A percentile compares a stretch with the other conserved stretches of the same genome.
phyloP scores from a whole-genome alignment of 2,888 invertebrate species.

The Pseudococcus longispinus region DNA sequence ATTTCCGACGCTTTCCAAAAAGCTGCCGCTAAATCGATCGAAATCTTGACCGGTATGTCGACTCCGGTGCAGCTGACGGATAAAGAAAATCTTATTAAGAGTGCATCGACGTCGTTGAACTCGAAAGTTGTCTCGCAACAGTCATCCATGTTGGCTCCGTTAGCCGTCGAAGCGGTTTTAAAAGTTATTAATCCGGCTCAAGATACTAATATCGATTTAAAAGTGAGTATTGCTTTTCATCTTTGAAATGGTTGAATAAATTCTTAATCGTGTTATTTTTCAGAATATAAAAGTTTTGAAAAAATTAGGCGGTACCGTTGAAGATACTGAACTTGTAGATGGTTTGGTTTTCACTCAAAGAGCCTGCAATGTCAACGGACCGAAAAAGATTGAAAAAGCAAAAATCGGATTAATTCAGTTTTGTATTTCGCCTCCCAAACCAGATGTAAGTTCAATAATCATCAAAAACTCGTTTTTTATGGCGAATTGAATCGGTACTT shows the following conservation, averaged over 20 bases:
- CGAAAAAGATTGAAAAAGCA: slow-evolving; percentile 93
- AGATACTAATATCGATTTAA: slow-evolving; percentile 84
- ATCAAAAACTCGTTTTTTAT: neutral
- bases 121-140: slow-evolving; percentile 99
- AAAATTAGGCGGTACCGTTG: slow-evolving; percentile 95
- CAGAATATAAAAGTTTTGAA: slow-evolving; percentile 94
- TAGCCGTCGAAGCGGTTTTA: slow-evolving; percentile 96
- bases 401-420: slow-evolving; percentile 99
- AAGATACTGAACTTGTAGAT: slow-evolving; percentile 94
- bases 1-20: slow-evolving; percentile 97
- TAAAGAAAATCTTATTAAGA: slow-evolving; percentile 85
- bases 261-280: slow-evolving; percentile 55
- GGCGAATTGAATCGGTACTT: neutral
- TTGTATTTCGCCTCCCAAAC: slow-evolving; percentile 99
- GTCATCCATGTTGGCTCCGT: slow-evolving; percentile 91
- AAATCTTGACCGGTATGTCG: slow-evolving; percentile 83
- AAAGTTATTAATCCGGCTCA: slow-evolving; percentile 78
- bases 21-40: slow-evolving; percentile 77
- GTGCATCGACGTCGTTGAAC: slow-evolving; percentile 96
- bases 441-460: slow-evolving; percentile 74
- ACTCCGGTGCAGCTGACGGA: slow-evolving; percentile 85
- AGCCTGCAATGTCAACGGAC: slow-evolving; percentile 87
- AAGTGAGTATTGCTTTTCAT: slow-evolving; percentile 62
- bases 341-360: slow-evolving; percentile 95
- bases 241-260: neutral